These are phyloP conservation scores for Brachylomia viminalis DNA, from an alignment of 2,888 invertebrate genomes.

Conservation along the genomic window DNA sequence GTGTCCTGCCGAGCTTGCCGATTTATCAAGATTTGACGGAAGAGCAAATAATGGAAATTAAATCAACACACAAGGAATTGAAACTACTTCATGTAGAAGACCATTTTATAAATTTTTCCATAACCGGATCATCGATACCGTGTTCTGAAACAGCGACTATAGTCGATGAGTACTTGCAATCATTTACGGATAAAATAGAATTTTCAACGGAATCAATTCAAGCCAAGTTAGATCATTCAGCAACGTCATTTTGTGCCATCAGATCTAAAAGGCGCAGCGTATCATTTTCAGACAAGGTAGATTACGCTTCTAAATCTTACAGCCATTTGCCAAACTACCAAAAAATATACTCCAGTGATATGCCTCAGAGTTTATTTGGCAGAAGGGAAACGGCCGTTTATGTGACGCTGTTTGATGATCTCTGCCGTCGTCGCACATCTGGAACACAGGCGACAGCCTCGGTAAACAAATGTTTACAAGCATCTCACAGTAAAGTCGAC, in stretches of 20 bases:
- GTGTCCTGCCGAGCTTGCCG: constrained; percentile 80
- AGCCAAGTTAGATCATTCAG: constrained; percentile 54
- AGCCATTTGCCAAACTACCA: constrained; percentile 41
- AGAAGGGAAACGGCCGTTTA: constrained; percentile 78
- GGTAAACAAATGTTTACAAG: constrained; percentile 87
- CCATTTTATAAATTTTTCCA: constrained; percentile 50
- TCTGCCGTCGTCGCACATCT: constrained; percentile 70
- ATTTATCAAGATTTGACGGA: constrained; percentile 76
- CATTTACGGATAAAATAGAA: constrained; percentile 53
- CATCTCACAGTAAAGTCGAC: constrained; percentile 53
- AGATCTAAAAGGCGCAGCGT: constrained; percentile 69
- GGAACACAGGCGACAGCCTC: constrained; percentile 87
- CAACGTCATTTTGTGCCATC: constrained; percentile 64
- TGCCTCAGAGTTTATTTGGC: constrained; percentile 68
- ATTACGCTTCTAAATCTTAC: constrained; percentile 64
- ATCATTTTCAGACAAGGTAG: constrained; percentile 69
- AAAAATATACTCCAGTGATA: constrained; percentile 32
- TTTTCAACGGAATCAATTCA: constrained; percentile 51
- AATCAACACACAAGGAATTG: constrained; percentile 57
- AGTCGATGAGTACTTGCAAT: constrained; percentile 61
- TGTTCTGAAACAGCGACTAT: constrained; percentile 55
- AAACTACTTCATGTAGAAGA: constrained; percentile 55
- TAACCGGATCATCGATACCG: constrained; percentile 47
- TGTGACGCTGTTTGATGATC: constrained; percentile 79
- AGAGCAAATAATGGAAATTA: constrained; percentile 72